Conservation (phyloP, 2,888 invertebrate species). For the Pandemis heparana region DNA sequence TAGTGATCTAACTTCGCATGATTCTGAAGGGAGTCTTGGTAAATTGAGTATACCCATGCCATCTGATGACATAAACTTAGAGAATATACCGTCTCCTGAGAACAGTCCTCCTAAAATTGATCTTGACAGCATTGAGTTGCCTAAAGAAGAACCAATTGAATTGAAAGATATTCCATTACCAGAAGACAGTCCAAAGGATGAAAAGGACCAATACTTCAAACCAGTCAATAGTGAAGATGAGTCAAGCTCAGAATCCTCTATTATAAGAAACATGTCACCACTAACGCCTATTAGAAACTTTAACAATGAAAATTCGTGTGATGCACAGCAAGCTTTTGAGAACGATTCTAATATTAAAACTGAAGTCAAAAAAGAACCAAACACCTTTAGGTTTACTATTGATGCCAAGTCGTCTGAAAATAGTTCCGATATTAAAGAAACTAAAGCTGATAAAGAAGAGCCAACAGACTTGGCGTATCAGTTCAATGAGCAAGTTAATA, state of each 20-base stretch:
- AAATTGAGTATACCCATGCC: constrained; percentile 68
- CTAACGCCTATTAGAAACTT: constrained; percentile 79
- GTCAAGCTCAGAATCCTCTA: constrained; percentile 75
- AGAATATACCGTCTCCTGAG: constrained; percentile 64
- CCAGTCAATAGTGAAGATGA: constrained; percentile 72
- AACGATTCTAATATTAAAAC: constrained; percentile 64
- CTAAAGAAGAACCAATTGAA: constrained; percentile 58
- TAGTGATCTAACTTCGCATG: constrained; percentile 66
- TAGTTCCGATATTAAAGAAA: constrained; percentile 59
- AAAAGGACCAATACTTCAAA: constrained; percentile 69
- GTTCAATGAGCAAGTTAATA: constrained; percentile 74
- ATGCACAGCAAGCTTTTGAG: constrained; percentile 80
- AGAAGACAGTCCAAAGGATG: constrained; percentile 58
- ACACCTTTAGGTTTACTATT: constrained; percentile 73
- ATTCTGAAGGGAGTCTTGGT: constrained; percentile 63
- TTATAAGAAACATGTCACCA: constrained; percentile 79
- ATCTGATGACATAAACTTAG: constrained; percentile 70
- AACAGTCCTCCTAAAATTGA: constrained; percentile 82
- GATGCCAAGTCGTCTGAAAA: constrained; percentile 71
- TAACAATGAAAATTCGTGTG: constrained; percentile 80
- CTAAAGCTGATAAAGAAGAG: constrained; percentile 66
- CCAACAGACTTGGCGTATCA: constrained; percentile 66
- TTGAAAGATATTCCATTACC: constrained; percentile 65
- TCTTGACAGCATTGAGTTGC: constrained; percentile 69
- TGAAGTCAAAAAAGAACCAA: constrained; percentile 70